phyloP scores from a whole-genome alignment of 2,888 invertebrate genomes.

The Lasioglossum pauxillum region DNA sequence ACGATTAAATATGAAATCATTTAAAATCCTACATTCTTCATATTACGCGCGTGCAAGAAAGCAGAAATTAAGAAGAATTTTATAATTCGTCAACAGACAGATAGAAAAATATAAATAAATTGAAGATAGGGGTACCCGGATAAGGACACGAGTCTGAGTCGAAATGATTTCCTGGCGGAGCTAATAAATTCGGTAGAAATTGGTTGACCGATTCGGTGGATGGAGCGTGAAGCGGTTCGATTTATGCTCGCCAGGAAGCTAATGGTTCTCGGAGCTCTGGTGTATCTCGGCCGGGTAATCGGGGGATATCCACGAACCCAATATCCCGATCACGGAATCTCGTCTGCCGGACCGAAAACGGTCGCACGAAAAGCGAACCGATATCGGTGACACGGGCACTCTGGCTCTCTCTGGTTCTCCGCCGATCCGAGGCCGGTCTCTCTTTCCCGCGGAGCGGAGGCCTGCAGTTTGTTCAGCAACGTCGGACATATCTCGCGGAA shows the following conservation, averaged over 20 bases:
- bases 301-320: constrained; percentile 10
- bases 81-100: not conserved
- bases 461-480: constrained; percentile 38
- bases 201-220: constrained; percentile 6
- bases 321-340: constrained; percentile 12
- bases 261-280: not conserved
- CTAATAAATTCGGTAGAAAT: constrained; percentile 6
- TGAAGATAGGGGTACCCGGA: not conserved
- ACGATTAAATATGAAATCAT: too few species aligned
- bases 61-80: too few species aligned
- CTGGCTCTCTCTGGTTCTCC: not conserved
- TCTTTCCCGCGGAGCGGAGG: constrained; percentile 12
- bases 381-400: not conserved
- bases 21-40: too few species aligned
- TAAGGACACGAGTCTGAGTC: not conserved
- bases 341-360: constrained; percentile 7
- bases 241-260: constrained; percentile 9
- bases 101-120: not conserved
- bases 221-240: not conserved
- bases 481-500: constrained; percentile 74
- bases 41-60: too few species aligned
- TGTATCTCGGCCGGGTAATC: constrained; percentile 1
- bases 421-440: not conserved
- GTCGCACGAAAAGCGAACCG: constrained; percentile 7
- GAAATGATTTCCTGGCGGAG: not conserved